Base-by-base conservation (phyloP, 2,113 vertebrate genomes). In the Mesoclemmys tuberculata region DNA sequence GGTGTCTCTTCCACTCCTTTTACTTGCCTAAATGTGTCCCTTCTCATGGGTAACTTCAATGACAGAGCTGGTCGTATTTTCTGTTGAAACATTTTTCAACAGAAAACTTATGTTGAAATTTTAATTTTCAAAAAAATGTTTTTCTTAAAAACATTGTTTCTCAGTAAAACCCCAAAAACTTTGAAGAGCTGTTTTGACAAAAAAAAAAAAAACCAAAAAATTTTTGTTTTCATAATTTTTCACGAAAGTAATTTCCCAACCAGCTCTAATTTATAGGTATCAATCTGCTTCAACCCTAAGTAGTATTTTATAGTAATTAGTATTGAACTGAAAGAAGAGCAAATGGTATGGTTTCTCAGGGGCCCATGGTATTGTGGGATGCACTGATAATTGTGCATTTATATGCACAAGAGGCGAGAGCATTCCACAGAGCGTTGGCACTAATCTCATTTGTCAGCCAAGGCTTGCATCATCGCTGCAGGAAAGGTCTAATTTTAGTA, bases 401-500 rank as follows among this genome's bases (percentile, higher is more conserved):
- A 0, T 49, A 16, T 52, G 86, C 75, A 26, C 74, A 61, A 87
- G 82, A 87, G 41, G 24, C 41, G 83, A 56, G 38, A 93, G 87
- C 85, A 61, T 85, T 1, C 0, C 68, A 7, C 0, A 0, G 41
- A 58, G 79, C 58, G 82, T 71, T 84, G 35, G 38, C 75, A 86
- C 64, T 6, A 77, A 77, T 16, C 41, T 75, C 44, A 2, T n/a
- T 79, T 93, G 58, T 61, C 44, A 52, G 14, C 54, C 86, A 49
- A 22, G 93, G 82, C 6, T 88, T 94, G 41, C 29, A 56, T 35
- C 86, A 75, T 93, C 81, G 8, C 16, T 92, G 80, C 64, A 58
- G 82, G 82, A 24, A 74, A 90, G 78, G 14, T 84, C 52, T 93
- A 31, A 86, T 93, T 80, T 93, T 89, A 88, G 80, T 38, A 61